phyloP scores from a whole-genome alignment of 2,888 invertebrate genomes.

The Lycophotia porphyrea region DNA sequence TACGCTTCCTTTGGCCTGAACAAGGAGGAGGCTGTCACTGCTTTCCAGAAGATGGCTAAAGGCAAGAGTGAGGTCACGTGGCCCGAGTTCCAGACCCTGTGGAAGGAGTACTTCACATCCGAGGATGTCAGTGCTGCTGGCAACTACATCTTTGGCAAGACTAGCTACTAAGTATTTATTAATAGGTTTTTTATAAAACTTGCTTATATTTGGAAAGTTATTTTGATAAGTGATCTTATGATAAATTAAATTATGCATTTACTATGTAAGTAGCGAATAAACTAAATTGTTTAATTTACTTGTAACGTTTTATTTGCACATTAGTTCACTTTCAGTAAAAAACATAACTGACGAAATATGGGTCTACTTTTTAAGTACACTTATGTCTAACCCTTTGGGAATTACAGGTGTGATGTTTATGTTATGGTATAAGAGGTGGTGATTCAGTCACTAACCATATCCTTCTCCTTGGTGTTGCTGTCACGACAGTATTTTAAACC shows the following conservation, averaged over 20 bases:
- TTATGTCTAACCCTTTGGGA: no score
- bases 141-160: constrained; percentile 93
- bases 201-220: constrained; percentile 23
- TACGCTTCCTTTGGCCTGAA: constrained; percentile 94
- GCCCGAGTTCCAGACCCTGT: constrained; percentile 94
- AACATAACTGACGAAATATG: no score
- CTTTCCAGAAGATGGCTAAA: constrained; percentile 95
- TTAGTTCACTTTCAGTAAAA: not conserved
- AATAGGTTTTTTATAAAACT: constrained; percentile 2
- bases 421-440: not conserved
- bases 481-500: not conserved
- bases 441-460: not conserved
- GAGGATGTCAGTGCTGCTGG: constrained; percentile 88
- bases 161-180: constrained; percentile 67
- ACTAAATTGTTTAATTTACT: constrained; percentile 35
- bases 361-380: no score
- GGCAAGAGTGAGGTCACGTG: constrained; percentile 93
- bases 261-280: constrained; percentile 60
- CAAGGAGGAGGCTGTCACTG: constrained; percentile 93
- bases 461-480: not conserved
- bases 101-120: constrained; percentile 92
- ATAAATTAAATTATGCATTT: constrained; percentile 47
- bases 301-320: not conserved
- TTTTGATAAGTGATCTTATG: constrained; percentile 36
- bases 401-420: not conserved